phyloP scores from a whole-genome alignment of 2,888 invertebrate species.

The Caenorhabditis japonica region DNA sequence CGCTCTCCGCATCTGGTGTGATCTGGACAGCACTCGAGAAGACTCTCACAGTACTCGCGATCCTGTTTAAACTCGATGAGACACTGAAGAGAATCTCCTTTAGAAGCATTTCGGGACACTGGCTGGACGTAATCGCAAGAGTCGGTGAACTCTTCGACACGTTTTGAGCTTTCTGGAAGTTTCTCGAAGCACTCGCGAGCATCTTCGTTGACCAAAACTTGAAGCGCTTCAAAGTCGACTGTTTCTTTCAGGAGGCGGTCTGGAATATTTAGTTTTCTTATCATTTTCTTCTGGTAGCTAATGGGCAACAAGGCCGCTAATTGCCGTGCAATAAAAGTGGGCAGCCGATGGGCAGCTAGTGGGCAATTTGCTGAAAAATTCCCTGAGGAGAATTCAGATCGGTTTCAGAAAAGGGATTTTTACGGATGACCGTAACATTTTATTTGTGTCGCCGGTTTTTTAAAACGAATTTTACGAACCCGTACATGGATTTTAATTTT shows the following conservation, averaged over 20 bases:
- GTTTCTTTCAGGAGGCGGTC: slow-evolving; percentile 59
- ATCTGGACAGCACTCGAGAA: slow-evolving; percentile 67
- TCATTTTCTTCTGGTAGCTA: too few relatives aligned
- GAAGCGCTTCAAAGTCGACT: slow-evolving; percentile 65
- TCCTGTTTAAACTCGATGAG: slow-evolving; percentile 62
- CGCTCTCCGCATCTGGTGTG: slow-evolving; percentile 65
- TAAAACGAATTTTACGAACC: too few relatives aligned
- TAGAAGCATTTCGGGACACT: slow-evolving; percentile 43
- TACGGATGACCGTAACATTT: too few relatives aligned
- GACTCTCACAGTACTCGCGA: slow-evolving; percentile 60
- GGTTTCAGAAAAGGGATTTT: too few relatives aligned
- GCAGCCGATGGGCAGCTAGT: too few relatives aligned
- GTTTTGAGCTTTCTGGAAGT: slow-evolving; percentile 54
- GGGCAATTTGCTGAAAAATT: too few relatives aligned
- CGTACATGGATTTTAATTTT: too few relatives aligned
- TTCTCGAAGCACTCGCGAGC: slow-evolving; percentile 65
- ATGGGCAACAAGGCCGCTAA: too few relatives aligned
- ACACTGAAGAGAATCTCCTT: slow-evolving; percentile 58
- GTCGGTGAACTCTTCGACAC: slow-evolving; percentile 52
- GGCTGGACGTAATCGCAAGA: slow-evolving; percentile 55
- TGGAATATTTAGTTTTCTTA: too few relatives aligned
- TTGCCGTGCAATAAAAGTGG: too few relatives aligned
- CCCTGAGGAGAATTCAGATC: too few relatives aligned
- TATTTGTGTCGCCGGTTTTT: too few relatives aligned
- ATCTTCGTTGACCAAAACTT: slow-evolving; percentile 63